Percentiles rank a stretch among this genome's conserved stretches.
These are phyloP conservation scores for Blomia tropicalis DNA, from an alignment of 2,888 invertebrate genomes.

Conservation along the genomic window DNA sequence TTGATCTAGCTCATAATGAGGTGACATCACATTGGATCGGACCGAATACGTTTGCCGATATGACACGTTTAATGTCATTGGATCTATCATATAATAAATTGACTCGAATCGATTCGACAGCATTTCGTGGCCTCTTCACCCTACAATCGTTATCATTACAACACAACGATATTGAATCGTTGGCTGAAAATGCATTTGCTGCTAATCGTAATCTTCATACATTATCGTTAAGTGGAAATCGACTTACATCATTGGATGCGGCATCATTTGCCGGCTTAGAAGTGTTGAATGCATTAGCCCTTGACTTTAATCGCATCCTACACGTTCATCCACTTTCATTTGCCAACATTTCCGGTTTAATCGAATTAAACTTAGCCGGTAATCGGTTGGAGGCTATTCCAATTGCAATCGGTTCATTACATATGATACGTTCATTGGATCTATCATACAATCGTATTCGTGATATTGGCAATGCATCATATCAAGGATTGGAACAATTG, in stretches of 20 bases:
- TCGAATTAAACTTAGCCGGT: conserved; percentile 74
- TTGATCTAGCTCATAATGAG: conserved; percentile 73
- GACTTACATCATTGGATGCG: conserved; percentile 61
- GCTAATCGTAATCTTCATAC: conserved; percentile 84
- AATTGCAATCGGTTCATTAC: conserved; percentile 64
- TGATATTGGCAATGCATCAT: conserved; percentile 60
- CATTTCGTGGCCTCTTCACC: conserved; percentile 68
- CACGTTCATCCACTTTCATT: conserved; percentile 72
- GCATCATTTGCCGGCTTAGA: conserved; percentile 72
- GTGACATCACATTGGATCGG: conserved; percentile 67
- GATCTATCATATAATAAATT: conserved; percentile 69
- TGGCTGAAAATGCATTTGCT: conserved; percentile 70
- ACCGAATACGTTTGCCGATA: conserved; percentile 64
- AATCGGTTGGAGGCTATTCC: conserved; percentile 67
- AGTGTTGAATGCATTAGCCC: conserved; percentile 62
- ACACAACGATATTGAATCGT: conserved; percentile 62
- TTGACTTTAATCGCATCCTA: conserved; percentile 68
- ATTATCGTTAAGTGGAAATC: conserved; percentile 64
- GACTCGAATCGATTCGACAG: conserved; percentile 59
- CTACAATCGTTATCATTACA: conserved; percentile 68
- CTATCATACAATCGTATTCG: conserved; percentile 77
- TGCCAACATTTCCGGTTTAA: conserved; percentile 70
- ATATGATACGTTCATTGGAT: conserved; percentile 68
- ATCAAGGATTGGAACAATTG: conserved; percentile 66
- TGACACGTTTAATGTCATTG: conserved; percentile 66